Conservation (phyloP, 2,113 vertebrate genomes). For the Gadus chalcogrammus region DNA sequence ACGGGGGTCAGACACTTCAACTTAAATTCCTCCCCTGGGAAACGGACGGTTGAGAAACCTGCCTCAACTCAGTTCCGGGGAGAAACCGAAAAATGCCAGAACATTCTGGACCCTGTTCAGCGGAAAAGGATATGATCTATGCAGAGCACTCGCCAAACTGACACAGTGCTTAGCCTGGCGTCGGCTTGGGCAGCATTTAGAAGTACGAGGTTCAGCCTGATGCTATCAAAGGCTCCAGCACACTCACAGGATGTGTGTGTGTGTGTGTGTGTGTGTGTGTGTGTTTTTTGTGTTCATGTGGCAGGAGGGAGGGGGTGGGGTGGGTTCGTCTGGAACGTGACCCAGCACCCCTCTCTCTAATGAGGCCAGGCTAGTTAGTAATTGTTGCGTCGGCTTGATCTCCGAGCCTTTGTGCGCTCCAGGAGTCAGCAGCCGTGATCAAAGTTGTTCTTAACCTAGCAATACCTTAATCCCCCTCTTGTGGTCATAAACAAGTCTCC, state of each 20-base stretch:
- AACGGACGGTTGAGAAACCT: constrained; percentile 57
- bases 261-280: no score
- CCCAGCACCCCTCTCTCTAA: constrained; percentile 45
- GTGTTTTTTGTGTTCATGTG: not conserved
- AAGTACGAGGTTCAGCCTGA: constrained; percentile 42
- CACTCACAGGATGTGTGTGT: not conserved
- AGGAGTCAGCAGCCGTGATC: constrained; percentile 57
- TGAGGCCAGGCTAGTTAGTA: constrained; percentile 49
- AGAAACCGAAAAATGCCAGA: not conserved
- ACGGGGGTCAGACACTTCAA: constrained; percentile 21
- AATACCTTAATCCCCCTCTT: constrained; percentile 51
- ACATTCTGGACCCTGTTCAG: not conserved
- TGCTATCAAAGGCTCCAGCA: constrained; percentile 54
- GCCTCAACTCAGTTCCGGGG: constrained; percentile 41
- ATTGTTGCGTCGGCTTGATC: constrained; percentile 61
- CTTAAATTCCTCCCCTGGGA: constrained; percentile 54
- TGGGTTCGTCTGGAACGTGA: constrained; percentile 38
- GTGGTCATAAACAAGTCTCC: constrained; percentile 45
- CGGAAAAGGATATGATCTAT: not conserved
- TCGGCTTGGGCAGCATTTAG: constrained; percentile 30
- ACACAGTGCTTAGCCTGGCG: constrained; percentile 18
- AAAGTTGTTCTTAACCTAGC: constrained; percentile 60
- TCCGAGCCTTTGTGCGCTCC: constrained; percentile 49
- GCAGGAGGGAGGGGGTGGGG: not conserved
- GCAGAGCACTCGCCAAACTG: not conserved